Evolutionary conservation across 2,113 vertebrate genomes (phyloP), one percentile per base, ranked within the genome.

Genomic region (Lophius piscatorius): DNA sequence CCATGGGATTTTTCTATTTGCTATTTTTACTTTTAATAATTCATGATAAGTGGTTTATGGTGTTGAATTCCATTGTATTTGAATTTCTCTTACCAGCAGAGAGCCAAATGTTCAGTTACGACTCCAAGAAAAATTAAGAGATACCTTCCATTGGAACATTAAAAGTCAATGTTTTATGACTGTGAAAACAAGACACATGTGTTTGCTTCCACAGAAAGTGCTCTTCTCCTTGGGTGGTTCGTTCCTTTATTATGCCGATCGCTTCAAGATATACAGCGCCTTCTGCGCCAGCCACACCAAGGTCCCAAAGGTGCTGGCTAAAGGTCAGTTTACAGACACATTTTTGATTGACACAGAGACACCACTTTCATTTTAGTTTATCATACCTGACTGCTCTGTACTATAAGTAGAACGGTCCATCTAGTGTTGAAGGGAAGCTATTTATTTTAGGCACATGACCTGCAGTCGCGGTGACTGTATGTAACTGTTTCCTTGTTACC

Each of bases 211-310:
- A 46, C 68, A 99, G 97, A 98, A 98, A 92, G 96, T 98, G 51
- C 81, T 98, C 8, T 98, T 99, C 87, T 99, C 96, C 7, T 87
- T 99, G 88, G 97, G 96, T 9, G 96, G 97, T 10, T 98, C 97
- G 4, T 99, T 99, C 64, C 91, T 99, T 28, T 98, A 98, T 85
- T 98, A 99, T 0, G 97, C 97, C 0, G 97, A 99, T 81, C 94
- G 95, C 58, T 99, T 99, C 91, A 99, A 98, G 91, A 92, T 99
- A 78, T 99, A 99, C 92, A 98, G 97, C 88, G 96, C 97, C 75
- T 99, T 99, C 87, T 99, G 97, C 31, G 97, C 97, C 90, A 98
- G 95, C 86, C 97, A 99, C 85, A 98, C 97, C 0, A 98, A 98
- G 81, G 97, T 98, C 69, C 97, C 96, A 41, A 98, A 98, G 81